Evolutionary conservation across 64 coral and sea anemone genomes (phyloP).

Genomic region (Porites australiensis): DNA sequence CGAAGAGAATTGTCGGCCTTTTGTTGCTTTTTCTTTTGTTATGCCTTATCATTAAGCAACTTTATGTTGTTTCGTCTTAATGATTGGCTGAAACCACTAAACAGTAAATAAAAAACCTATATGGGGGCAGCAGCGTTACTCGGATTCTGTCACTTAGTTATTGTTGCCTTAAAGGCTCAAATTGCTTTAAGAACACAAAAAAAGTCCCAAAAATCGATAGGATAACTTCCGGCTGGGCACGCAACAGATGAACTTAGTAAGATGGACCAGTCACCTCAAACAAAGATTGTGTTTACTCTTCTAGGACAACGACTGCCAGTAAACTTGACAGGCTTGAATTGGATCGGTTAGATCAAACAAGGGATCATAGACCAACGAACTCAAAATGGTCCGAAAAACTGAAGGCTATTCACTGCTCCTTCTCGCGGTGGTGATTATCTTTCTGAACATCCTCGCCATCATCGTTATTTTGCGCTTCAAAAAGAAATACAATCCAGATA

Average conservation of each 20-base stretch:
- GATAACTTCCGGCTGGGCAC: constrained; percentile 6
- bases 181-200: background rate
- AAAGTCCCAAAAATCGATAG: background rate
- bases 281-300: background rate
- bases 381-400: background rate
- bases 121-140: background rate
- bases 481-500: constrained; percentile 71
- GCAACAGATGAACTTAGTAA: background rate
- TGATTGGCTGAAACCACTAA: too few species aligned
- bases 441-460: constrained; percentile 55
- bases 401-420: constrained; percentile 48
- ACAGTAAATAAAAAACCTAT: too few species aligned
- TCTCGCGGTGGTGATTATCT: constrained; percentile 48
- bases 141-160: background rate
- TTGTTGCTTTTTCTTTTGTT: too few species aligned
- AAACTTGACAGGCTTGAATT: background rate
- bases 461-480: constrained; percentile 79
- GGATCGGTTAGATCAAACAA: background rate
- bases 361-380: background rate
- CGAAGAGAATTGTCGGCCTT: too few species aligned
- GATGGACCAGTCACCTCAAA: background rate
- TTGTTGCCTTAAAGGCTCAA: background rate
- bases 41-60: too few species aligned
- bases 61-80: too few species aligned
- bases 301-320: background rate